Conservation (phyloP, 2,797 vertebrate species). For the Esox masquinongy region DNA sequence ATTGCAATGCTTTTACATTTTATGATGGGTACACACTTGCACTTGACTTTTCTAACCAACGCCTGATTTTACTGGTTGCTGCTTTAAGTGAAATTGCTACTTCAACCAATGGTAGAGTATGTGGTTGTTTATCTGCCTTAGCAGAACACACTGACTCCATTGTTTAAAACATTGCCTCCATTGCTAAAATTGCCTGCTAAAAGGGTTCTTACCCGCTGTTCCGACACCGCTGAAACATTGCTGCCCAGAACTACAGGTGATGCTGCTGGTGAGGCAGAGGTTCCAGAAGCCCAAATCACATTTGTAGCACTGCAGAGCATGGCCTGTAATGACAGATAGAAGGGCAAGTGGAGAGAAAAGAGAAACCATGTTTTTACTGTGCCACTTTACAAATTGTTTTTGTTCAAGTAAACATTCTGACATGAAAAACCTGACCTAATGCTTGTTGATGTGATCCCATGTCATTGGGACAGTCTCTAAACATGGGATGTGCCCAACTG, state of each 20-base stretch:
- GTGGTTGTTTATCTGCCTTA: too few relatives aligned
- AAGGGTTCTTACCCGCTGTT: slow-evolving; percentile 56
- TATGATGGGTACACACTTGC: too few relatives aligned
- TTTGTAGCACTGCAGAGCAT: slow-evolving; percentile 68
- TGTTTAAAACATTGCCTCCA: too few relatives aligned
- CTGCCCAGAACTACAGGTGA: rapidly evolving
- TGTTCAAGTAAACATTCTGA: neutral
- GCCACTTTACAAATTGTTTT: neutral
- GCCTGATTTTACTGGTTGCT: neutral
- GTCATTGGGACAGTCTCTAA: neutral
- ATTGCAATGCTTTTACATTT: too few relatives aligned
- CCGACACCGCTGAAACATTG: slow-evolving; percentile 63
- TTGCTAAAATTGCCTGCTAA: neutral
- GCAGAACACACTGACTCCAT: neutral
- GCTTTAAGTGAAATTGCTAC: neutral
- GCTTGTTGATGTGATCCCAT: neutral
- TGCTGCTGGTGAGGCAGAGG: slow-evolving; percentile 39
- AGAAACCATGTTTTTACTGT: neutral
- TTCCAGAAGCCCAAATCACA: slow-evolving; percentile 37
- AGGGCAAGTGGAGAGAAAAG: neutral
- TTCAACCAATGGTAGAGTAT: neutral
- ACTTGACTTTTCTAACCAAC: neutral
- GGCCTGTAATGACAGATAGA: slow-evolving; percentile 51
- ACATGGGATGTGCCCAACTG: neutral
- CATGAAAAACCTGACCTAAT: neutral